phyloP scores from a whole-genome alignment of 2,113 vertebrate genomes.

The Xenopus laevis region DNA sequence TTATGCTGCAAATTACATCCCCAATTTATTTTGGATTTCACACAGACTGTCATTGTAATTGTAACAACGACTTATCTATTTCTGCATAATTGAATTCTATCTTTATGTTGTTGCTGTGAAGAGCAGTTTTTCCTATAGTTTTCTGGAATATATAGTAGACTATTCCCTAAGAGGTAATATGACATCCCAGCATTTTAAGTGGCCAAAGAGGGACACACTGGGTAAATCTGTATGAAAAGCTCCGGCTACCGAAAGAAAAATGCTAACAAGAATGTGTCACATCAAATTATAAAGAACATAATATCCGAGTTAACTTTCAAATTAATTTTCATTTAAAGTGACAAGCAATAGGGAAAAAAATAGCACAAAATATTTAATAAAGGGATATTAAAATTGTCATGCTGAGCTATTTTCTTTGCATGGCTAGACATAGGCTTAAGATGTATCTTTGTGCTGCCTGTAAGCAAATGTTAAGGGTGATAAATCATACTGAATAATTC shows the following conservation, averaged over 20 bases:
- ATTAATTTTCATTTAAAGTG: too few species aligned
- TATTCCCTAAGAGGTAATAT: slow-evolving; percentile 42
- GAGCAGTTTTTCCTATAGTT: slow-evolving; percentile 37
- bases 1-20: slow-evolving; percentile 64
- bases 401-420: too few species aligned
- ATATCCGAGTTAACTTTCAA: too few species aligned
- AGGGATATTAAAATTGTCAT: too few species aligned
- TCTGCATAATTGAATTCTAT: slow-evolving; percentile 50
- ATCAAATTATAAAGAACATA: not conserved
- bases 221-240: not conserved
- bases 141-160: slow-evolving; percentile 42
- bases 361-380: too few species aligned
- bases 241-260: too few species aligned
- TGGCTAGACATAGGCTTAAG: too few species aligned
- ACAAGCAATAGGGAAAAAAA: too few species aligned
- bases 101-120: slow-evolving; percentile 40
- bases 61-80: slow-evolving; percentile 52
- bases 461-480: too few species aligned
- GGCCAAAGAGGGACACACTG: not conserved
- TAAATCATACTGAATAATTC: too few species aligned
- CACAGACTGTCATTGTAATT: slow-evolving; percentile 52
- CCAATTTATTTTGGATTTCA: slow-evolving; percentile 58
- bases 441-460: too few species aligned
- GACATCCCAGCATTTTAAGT: not conserved
- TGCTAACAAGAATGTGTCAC: not conserved